These are phyloP conservation scores for Lates japonicus DNA, from an alignment of 2,797 vertebrate genomes.

Conservation along the genomic window DNA sequence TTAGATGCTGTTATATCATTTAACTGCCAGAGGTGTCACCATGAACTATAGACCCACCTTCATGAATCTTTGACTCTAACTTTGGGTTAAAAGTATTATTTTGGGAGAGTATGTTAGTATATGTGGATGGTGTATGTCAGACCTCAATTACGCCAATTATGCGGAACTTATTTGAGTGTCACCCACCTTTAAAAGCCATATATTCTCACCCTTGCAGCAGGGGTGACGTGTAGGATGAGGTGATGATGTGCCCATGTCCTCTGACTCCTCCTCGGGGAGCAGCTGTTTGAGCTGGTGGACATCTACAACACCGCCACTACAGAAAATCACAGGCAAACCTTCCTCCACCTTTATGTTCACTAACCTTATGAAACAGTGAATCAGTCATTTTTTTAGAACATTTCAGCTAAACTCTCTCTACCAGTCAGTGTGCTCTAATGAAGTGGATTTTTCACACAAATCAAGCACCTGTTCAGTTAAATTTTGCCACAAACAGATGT, in stretches of 20 bases:
- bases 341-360: background rate
- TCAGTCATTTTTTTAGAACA: background rate
- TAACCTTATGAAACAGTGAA: background rate
- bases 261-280: slow-evolving; percentile 88
- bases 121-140: background rate
- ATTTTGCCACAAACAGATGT: background rate
- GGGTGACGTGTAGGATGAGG: slow-evolving; percentile 58
- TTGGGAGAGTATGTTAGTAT: background rate
- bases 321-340: slow-evolving; percentile 87
- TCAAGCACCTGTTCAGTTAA: no score
- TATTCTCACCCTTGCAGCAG: slow-evolving; percentile 45
- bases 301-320: slow-evolving; percentile 85
- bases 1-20: background rate
- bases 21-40: background rate
- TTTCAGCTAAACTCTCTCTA: no score
- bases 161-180: background rate
- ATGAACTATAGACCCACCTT: background rate
- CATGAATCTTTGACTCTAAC: no score
- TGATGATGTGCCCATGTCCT: slow-evolving; percentile 83
- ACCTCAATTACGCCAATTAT: background rate
- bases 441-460: no score
- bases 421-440: no score
- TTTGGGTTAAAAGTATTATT: background rate
- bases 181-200: background rate
- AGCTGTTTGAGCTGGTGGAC: slow-evolving; percentile 87